Conservation (phyloP, 2,888 invertebrate species). For the Tachina grossa region DNA sequence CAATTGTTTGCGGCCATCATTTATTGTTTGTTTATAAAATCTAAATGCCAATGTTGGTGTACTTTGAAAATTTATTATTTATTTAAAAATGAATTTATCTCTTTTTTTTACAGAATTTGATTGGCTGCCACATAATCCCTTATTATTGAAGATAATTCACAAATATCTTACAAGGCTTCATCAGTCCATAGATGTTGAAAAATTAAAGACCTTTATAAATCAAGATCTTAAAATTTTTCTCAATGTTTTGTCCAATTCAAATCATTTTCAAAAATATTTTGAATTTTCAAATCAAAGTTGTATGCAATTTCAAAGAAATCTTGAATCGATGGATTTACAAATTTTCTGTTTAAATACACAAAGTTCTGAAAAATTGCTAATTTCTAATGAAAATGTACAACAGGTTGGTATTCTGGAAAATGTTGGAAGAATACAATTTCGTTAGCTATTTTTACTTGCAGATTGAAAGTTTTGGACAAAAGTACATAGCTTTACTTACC, state of each 20-base stretch:
- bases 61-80: background rate
- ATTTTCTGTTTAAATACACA: conserved; percentile 27
- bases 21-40: too few relatives aligned
- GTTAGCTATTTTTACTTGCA: conserved; percentile 42
- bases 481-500: conserved; percentile 69
- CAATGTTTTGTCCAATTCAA: background rate
- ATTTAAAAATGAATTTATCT: background rate
- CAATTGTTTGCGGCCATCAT: too few relatives aligned
- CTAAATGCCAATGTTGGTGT: too few relatives aligned
- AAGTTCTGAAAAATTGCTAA: conserved; percentile 24
- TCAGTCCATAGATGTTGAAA: background rate
- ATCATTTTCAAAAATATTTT: background rate
- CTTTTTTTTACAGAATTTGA: conserved; percentile 70
- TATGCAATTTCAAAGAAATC: conserved; percentile 1
- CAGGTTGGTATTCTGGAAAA: conserved; percentile 59
- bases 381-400: conserved; percentile 62
- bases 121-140: conserved; percentile 71
- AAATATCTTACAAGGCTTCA: background rate
- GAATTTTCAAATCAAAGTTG: conserved; percentile 52
- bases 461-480: conserved; percentile 69
- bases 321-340: background rate
- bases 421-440: background rate
- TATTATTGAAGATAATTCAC: conserved; percentile 66
- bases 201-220: conserved; percentile 42
- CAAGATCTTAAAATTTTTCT: conserved; percentile 15